phyloP scores from a whole-genome alignment of 2,113 vertebrate genomes.

The Perca flavescens region DNA sequence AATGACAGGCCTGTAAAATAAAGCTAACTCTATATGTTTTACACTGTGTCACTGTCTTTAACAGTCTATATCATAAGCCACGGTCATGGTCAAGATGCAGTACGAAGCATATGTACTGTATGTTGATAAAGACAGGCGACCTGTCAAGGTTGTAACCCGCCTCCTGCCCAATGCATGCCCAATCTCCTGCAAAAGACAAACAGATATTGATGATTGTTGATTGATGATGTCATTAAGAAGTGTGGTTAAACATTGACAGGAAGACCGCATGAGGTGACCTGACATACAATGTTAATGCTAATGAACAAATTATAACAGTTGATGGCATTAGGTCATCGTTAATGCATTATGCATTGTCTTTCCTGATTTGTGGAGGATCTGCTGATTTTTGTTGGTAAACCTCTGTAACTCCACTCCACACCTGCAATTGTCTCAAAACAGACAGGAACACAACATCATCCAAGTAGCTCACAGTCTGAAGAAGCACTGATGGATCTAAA shows the following conservation, averaged over 20 bases:
- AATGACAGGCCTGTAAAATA: too few relatives aligned
- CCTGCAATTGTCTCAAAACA: background rate
- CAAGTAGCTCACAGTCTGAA: background rate
- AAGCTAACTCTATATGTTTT: too few relatives aligned
- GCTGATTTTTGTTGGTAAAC: background rate
- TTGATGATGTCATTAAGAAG: background rate
- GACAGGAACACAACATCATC: background rate
- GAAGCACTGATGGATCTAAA: background rate
- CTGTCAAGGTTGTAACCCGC: background rate
- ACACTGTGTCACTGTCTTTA: too few relatives aligned
- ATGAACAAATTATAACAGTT: background rate
- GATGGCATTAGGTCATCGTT: background rate
- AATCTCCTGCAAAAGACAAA: background rate
- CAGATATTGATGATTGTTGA: background rate
- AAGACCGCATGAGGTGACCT: background rate
- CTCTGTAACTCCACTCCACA: too few relatives aligned
- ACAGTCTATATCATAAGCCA: too few relatives aligned
- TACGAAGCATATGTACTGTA: background rate
- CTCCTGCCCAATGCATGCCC: background rate
- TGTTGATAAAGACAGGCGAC: background rate
- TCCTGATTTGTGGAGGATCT: background rate
- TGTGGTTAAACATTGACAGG: background rate
- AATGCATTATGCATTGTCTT: background rate
- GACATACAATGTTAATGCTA: background rate
- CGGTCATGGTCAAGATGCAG: background rate